Percentiles rank a stretch among this genome's conserved stretches.
Evolutionary conservation across 2,888 invertebrate species (phyloP).

Genomic region (Dasypogon diadema): DNA sequence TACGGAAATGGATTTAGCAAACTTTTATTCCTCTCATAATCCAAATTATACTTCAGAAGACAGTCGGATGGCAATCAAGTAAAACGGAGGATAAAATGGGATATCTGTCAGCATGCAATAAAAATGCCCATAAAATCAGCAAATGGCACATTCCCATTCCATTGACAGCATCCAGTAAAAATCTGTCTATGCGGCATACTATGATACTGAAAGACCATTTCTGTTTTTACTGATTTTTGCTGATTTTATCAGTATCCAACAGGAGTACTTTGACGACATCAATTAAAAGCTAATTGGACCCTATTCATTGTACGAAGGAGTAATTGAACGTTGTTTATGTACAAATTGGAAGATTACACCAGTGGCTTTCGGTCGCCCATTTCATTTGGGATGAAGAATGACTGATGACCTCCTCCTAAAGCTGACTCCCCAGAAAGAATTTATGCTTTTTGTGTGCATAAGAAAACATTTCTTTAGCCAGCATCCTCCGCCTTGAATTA

Average conservation of each 20-base stretch:
- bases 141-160: slow-evolving; percentile 40
- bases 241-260: slow-evolving; percentile 32
- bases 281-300: slow-evolving; percentile 43
- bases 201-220: neutral
- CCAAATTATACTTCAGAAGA: slow-evolving; percentile 32
- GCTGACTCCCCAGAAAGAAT: neutral
- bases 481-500: slow-evolving; percentile 2
- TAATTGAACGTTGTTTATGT: slow-evolving; percentile 36
- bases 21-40: slow-evolving; percentile 34
- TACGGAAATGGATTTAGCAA: slow-evolving; percentile 13
- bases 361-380: neutral
- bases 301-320: slow-evolving; percentile 29
- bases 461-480: slow-evolving; percentile 17
- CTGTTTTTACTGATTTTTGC: slow-evolving; percentile 35
- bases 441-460: slow-evolving; percentile 11
- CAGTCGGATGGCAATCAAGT: slow-evolving; percentile 41
- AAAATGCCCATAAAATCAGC: slow-evolving; percentile 44
- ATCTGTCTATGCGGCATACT: neutral
- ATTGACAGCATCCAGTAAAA: neutral
- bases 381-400: neutral
- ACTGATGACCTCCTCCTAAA: neutral
- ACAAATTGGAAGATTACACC: neutral
- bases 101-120: slow-evolving; percentile 50
- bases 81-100: slow-evolving; percentile 43
- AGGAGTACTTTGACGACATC: slow-evolving; percentile 40